Conservation (phyloP, 2,888 invertebrate species). For the Hemicrepidius hirtus region DNA sequence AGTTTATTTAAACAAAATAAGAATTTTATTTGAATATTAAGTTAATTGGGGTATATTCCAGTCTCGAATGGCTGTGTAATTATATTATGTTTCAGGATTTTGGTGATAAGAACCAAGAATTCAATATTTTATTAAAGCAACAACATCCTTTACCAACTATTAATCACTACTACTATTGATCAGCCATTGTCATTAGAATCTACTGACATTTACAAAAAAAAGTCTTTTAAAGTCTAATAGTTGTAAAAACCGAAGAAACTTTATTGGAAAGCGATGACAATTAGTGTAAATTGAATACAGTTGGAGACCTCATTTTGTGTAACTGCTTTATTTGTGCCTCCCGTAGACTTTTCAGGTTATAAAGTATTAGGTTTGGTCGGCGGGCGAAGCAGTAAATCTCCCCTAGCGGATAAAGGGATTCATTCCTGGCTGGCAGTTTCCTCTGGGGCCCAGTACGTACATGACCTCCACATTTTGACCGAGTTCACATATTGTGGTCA, state of each 20-base stretch:
- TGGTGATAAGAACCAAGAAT: no score
- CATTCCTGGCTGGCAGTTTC: slow-evolving; percentile 58
- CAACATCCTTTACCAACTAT: no score
- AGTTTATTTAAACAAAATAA: no score
- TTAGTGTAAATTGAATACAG: slow-evolving; percentile 48
- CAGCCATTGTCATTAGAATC: no score
- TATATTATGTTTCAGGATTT: no score
- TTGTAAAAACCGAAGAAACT: not conserved
- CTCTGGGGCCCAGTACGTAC: slow-evolving; percentile 58
- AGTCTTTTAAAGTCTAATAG: no score
- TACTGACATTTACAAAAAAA: no score
- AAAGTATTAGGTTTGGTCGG: slow-evolving; percentile 61
- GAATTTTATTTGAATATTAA: no score
- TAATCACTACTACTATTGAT: no score
- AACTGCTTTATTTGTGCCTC: slow-evolving; percentile 57
- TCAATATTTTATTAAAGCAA: no score
- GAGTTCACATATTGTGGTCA: slow-evolving; percentile 58
- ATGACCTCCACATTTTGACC: slow-evolving; percentile 56
- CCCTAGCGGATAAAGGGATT: slow-evolving; percentile 61
- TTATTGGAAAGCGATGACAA: slow-evolving; percentile 34
- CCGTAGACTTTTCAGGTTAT: slow-evolving; percentile 60
- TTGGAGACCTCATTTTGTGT: slow-evolving; percentile 43
- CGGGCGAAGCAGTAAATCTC: slow-evolving; percentile 62
- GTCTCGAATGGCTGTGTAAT: no score
- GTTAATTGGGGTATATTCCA: no score